These are phyloP conservation scores for Glaucomys volans DNA, from an alignment of 2,113 vertebrate species.

Conservation along the genomic window DNA sequence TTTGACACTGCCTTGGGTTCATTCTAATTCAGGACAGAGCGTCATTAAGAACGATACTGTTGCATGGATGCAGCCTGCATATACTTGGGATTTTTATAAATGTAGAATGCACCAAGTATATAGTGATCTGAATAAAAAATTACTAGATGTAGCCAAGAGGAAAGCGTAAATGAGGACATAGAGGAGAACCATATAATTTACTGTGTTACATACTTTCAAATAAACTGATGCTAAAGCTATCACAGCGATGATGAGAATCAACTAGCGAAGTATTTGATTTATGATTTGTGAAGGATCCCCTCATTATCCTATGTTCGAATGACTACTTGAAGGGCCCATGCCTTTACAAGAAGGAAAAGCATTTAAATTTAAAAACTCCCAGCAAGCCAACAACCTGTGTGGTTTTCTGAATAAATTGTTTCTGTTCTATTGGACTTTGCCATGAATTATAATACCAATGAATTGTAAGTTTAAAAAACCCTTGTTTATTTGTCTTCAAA, in stretches of 20 bases:
- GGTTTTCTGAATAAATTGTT: background rate
- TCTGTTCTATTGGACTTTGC: background rate
- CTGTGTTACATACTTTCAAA: slow-evolving; percentile 3
- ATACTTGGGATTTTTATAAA: background rate
- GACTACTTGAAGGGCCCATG: background rate
- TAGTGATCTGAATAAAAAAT: slow-evolving; percentile 39
- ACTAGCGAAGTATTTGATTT: background rate
- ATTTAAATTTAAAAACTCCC: slow-evolving; percentile 5
- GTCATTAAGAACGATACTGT: no score
- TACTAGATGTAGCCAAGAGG: slow-evolving; percentile 49
- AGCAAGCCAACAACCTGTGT: background rate
- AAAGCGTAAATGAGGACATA: background rate
- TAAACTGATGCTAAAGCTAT: background rate
- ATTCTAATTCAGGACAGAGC: background rate
- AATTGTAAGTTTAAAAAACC: background rate
- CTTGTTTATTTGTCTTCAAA: background rate
- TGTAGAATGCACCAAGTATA: background rate
- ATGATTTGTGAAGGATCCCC: background rate
- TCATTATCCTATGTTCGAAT: slow-evolving; percentile 9
- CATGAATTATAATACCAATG: background rate
- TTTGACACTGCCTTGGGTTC: background rate
- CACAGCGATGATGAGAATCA: background rate
- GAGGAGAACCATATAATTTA: slow-evolving; percentile 1
- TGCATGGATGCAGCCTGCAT: background rate
- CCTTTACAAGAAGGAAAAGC: background rate